Evolutionary conservation across 2,797 vertebrate genomes (phyloP).

Genomic region (Cyprinodon diabolis): DNA sequence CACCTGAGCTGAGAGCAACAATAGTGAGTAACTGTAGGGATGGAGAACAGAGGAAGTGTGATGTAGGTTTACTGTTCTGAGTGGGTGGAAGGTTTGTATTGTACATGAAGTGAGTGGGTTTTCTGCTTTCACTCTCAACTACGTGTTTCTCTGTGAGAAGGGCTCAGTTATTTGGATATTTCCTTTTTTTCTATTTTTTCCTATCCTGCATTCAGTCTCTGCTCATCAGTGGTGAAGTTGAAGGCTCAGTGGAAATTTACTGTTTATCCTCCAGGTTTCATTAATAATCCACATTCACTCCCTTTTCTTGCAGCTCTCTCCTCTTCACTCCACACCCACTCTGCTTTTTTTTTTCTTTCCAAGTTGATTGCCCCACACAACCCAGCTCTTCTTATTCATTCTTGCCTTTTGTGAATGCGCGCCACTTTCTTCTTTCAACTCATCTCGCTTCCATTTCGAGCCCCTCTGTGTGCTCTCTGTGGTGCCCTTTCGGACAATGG

Average conservation of each 20-base stretch:
- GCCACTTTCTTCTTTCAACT: conserved; percentile 60
- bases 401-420: conserved; percentile 62
- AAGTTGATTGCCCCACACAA: conserved; percentile 31
- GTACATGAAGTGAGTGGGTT: conserved; percentile 21
- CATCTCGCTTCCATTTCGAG: conserved; percentile 51
- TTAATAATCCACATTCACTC: conserved; percentile 66
- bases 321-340: conserved; percentile 39
- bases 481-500: conserved; percentile 67
- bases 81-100: conserved; percentile 38
- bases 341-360: conserved; percentile 31
- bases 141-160: not conserved
- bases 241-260: conserved; percentile 56
- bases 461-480: conserved; percentile 32
- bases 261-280: conserved; percentile 59
- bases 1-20: conserved; percentile 16
- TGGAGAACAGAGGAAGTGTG: conserved; percentile 45
- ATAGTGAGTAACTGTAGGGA: conserved; percentile 18
- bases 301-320: conserved; percentile 45
- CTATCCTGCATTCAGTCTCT: conserved; percentile 43
- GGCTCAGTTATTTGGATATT: conserved; percentile 31
- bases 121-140: conserved; percentile 15
- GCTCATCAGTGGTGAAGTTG: conserved; percentile 49
- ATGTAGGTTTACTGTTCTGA: conserved; percentile 33
- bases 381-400: conserved; percentile 56
- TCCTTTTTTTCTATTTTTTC: conserved; percentile 36